Evolutionary conservation across 1,140 invertebrate genomes (phyloP), one percentile per base, ranked within the genome.

Genomic region (Tenebrio molitor): DNA sequence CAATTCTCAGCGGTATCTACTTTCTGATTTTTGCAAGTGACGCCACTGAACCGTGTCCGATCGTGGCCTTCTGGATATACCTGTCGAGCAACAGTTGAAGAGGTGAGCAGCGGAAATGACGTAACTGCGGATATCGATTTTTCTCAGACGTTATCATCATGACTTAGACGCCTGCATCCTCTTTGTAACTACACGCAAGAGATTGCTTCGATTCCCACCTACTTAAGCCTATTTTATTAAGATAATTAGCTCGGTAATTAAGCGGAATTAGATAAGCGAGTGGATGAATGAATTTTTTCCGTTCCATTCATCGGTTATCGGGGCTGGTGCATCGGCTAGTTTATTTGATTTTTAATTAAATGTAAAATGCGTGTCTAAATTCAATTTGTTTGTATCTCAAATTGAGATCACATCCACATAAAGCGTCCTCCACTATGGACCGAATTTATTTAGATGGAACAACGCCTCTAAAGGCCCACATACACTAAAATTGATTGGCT

Each of bases 91-190:
- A 69, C 64, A 65, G 16, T 39, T 65, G 12, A 42, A 71, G 41
- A 66, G 46, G 25, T 41, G 68, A 64, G 34, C 67, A 74, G 50
- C 73, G 73, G 73, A 74, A 74, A 74, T 74, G 73, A 74, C 73
- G 73, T 67, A 74, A 74, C 73, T 69, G 63, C 64, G 69, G 69
- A 74, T 74, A 74, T 69, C 44, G 69, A 74, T 71, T 74, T 74
- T 74, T 71, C 63, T 71, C 58, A 53, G 44, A 69, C 58, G 29
- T 58, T 50, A 58, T 50, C 69, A 64, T 46, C 69, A 64, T 46
- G 63, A 70, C 64, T 42, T 66, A 44, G 64, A 66, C 64, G 64
- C 64, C 64, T 66, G 42, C 64, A 66, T 66, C 42, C 36, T 66
- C 42, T 66, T 42, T 66, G 42, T 41, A 65, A 39, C 39, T 39